Evolutionary conservation across 2,113 vertebrate genomes (phyloP), one percentile per base, ranked within the genome.

Genomic region (Hippocampus abdominalis): DNA sequence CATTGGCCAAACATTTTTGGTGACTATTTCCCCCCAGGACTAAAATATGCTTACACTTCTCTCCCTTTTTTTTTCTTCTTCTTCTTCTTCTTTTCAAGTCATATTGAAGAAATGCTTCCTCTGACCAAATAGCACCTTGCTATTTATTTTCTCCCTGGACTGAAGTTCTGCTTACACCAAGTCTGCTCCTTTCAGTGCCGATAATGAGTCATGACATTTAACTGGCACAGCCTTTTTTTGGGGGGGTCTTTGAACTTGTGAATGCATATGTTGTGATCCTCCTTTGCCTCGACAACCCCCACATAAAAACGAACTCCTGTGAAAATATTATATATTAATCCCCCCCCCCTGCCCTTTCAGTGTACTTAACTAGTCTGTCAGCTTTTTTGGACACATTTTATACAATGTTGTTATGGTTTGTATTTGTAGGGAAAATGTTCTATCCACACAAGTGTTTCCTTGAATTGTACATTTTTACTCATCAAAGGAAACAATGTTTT

Each of bases 161-260:
- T 11, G 18, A 63, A 23, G 36, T 63, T n/a, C 40, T 25, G n/a
- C 42, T 25, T 46, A 60, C 66, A 73, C 42, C 64, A 83, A 66
- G 70, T 71, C 25, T 64, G 69, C 20, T 76, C 40, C 40, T 64
- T 68, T 71, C 57, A n/a, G 67, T 71, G n/a, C 42, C 39, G 18
- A 29, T 3, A 49, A 63, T 78, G 68, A 69, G 60, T 77, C 65
- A 72, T 29, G 73, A 57, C 15, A 70, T 77, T 74, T 81, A 81
- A 82, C 83, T 86, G 83, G 71, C 87, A 82, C 76, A 74, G 29
- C 44, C 8, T 67, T 69, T 63, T 67, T 56, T 10, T 42, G 53
- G 5, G 39, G 39, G 39, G 11, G 46, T 18, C 51, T 16, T 76
- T 70, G 5, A 66, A 64, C 57, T 29, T 69, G 51, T 54, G n/a